A percentile compares a stretch with the other conserved stretches of the same genome.
Evolutionary conservation across 92 coral and sea anemone species (phyloP).

Genomic region (Paramuricea clavata): DNA sequence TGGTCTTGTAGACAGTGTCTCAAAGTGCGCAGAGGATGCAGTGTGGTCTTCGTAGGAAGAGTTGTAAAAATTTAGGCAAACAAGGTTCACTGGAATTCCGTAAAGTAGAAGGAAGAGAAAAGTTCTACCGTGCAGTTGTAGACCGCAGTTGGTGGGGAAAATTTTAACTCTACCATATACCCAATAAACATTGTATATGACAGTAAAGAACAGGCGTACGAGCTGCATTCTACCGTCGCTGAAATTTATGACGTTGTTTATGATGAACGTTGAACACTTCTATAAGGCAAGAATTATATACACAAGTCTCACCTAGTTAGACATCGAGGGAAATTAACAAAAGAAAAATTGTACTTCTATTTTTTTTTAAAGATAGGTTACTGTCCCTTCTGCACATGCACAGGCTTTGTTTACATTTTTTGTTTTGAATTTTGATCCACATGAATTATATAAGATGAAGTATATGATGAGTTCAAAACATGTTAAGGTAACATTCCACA

Average conservation of each 20-base stretch:
- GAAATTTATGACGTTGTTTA: conserved; percentile 4
- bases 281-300: too few relatives aligned
- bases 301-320: too few relatives aligned
- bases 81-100: conserved; percentile 19
- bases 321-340: too few relatives aligned
- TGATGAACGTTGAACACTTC: too few relatives aligned
- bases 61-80: conserved; percentile 6
- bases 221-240: conserved; percentile 24
- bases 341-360: too few relatives aligned
- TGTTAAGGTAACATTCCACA: too few relatives aligned
- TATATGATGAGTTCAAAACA: too few relatives aligned
- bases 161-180: conserved; percentile 13
- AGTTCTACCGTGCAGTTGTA: conserved; percentile 13
- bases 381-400: too few relatives aligned
- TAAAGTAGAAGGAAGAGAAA: background rate
- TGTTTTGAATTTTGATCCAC: too few relatives aligned
- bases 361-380: too few relatives aligned
- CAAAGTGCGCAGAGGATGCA: conserved; percentile 28
- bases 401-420: too few relatives aligned
- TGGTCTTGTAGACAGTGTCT: conserved; percentile 22
- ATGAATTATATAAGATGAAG: too few relatives aligned
- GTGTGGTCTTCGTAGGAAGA: conserved; percentile 4
- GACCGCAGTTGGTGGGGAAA: conserved; percentile 26
- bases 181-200: conserved; percentile 26
- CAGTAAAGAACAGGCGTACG: conserved; percentile 2